Base-by-base conservation (phyloP, 1,140 invertebrate genomes). In the Gryllus bimaculatus region DNA sequence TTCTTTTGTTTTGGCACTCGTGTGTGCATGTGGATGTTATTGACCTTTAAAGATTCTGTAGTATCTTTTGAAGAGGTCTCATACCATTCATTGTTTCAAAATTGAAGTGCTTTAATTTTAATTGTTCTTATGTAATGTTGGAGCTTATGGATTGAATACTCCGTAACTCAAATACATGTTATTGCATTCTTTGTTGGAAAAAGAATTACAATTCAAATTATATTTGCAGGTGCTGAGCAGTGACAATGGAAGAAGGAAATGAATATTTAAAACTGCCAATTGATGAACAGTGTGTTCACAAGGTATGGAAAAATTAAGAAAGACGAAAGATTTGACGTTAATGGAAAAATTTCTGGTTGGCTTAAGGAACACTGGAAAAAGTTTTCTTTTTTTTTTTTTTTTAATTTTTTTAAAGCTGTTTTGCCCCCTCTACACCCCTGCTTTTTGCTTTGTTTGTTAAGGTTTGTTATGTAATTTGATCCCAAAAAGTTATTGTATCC, bases 241-340 rank as follows among this genome's bases (percentile, higher is more conserved):
- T 15, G 4, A 54, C 4, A 26, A 94, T 94, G 93, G 93, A 94
- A 83, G 93, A 96, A 85, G 96, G 98, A 83, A 93, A 91, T 80
- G 96, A 98, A 87, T 98, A 94, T 87, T 91, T 93, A 82, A 98
- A 98, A 86, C 87, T 98, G 79, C 92, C 96, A 7, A 88, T 96
- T 74, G 96, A 98, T 82, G 96, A 98, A 81, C 90, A 94, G 86
- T 95, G 93, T 87, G 90, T 94, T 20, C 96, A 98, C 85, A 98
- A 98, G 88, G 90, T 92, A 85, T 84, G 81, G 79, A n/a, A 78
- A 48, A 21, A 79, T 48, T 75, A 47, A 73, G 26, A n/a, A n/a
- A n/a, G 73, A 54, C 48, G 39, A 48, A 18, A 48, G 54, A 73
- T 75, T 75, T 7, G 8, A 78, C 18, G 48, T 78, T 26, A 21